Percentiles rank a stretch among this genome's conserved stretches.
phyloP scores from a whole-genome alignment of 1,140 invertebrate species.

The Megalopta genalis region DNA sequence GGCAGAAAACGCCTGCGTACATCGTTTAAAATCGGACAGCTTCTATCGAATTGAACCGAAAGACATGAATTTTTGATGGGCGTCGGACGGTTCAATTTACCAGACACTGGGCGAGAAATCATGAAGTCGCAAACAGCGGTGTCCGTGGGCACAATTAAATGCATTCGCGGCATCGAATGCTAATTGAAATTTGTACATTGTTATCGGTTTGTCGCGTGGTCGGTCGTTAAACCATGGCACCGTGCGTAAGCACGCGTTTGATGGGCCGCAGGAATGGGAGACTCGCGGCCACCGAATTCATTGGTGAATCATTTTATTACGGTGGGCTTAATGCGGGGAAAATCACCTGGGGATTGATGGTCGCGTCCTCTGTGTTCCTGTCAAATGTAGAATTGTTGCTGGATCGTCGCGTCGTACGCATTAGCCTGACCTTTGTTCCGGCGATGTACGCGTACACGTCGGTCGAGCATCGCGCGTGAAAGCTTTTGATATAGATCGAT shows the following conservation, averaged over 20 bases:
- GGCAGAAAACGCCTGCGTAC: too few relatives aligned
- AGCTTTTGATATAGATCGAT: too few relatives aligned
- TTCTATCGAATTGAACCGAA: too few relatives aligned
- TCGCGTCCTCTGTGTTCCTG: not conserved
- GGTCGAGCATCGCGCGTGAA: too few relatives aligned
- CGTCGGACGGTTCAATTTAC: too few relatives aligned
- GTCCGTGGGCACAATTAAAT: constrained; percentile 20
- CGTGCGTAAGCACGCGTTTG: constrained; percentile 19
- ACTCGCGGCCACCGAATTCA: constrained; percentile 19
- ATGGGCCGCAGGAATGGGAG: constrained; percentile 29
- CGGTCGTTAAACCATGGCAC: constrained; percentile 33
- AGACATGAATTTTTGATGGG: too few relatives aligned
- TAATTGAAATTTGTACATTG: constrained; percentile 49
- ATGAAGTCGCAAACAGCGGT: not conserved
- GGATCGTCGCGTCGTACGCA: constrained; percentile 6
- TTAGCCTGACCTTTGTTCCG: constrained; percentile 1
- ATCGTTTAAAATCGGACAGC: too few relatives aligned
- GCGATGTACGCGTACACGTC: not conserved
- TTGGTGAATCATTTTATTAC: constrained; percentile 43
- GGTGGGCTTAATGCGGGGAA: not conserved
- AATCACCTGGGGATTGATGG: constrained; percentile 28
- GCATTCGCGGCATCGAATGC: constrained; percentile 11
- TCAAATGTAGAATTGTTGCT: constrained; percentile 23
- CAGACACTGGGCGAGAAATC: too few relatives aligned
- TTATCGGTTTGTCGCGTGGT: constrained; percentile 49